These are phyloP conservation scores for Aphidius gifuensis DNA, from an alignment of 1,140 invertebrate genomes.

Conservation along the genomic window DNA sequence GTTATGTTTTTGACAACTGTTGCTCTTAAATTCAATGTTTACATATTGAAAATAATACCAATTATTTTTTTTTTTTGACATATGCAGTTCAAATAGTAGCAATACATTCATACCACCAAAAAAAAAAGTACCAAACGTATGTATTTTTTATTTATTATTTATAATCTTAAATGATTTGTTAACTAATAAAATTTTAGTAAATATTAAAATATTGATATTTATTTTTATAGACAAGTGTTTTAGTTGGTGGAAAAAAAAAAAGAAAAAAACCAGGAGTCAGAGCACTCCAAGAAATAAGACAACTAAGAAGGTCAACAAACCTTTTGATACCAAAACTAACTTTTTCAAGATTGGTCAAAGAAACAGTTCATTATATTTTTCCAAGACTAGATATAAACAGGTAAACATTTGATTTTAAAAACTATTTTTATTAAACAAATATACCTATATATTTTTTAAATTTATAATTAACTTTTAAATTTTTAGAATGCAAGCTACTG, in stretches of 20 bases:
- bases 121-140: constrained; percentile 12
- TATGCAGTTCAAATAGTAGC: background rate
- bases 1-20: constrained; percentile 35
- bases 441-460: constrained; percentile 1
- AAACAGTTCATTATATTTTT: constrained; percentile 34
- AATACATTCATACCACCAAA: background rate
- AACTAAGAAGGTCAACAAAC: constrained; percentile 28
- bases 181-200: background rate
- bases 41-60: constrained; percentile 1
- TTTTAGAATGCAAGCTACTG: constrained; percentile 56
- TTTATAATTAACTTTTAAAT: background rate
- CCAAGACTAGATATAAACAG: constrained; percentile 21
- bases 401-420: constrained; percentile 8
- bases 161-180: background rate
- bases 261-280: constrained; percentile 8
- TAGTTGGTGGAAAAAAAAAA: constrained; percentile 19
- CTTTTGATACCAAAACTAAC: constrained; percentile 36
- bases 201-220: background rate
- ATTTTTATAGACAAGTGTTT: constrained; percentile 22
- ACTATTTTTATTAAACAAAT: background rate
- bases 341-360: constrained; percentile 34
- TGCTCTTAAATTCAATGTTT: constrained; percentile 24
- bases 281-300: constrained; percentile 33
- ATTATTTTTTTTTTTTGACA: background rate
- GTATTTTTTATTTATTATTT: constrained; percentile 11